These are phyloP conservation scores for Axinella damicornis DNA, from an alignment of 37 sponge, comb jelly and placozoan species.

Conservation along the genomic window DNA sequence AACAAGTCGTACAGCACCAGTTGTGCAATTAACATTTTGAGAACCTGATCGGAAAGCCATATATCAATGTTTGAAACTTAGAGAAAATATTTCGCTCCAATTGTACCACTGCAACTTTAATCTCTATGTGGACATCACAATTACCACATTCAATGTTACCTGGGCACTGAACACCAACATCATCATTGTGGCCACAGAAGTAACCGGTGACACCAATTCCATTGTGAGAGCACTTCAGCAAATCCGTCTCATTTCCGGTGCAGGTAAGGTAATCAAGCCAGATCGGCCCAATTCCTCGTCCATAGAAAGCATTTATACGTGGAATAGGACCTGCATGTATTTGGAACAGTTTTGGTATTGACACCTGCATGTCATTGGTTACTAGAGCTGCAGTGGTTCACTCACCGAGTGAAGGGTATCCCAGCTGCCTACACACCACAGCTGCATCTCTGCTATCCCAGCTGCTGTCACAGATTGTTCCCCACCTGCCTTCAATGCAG, in stretches of 20 bases:
- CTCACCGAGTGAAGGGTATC: background rate
- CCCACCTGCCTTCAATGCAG: too few relatives aligned
- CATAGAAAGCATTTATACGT: background rate
- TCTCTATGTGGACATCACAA: too few relatives aligned
- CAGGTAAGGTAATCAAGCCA: background rate
- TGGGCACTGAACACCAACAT: constrained; percentile 12
- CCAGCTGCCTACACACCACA: constrained; percentile 44
- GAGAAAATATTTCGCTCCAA: too few relatives aligned
- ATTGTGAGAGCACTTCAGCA: background rate
- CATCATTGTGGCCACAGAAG: background rate
- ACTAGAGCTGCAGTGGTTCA: too few relatives aligned
- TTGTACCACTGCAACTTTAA: too few relatives aligned
- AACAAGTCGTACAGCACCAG: too few relatives aligned
- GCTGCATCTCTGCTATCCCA: constrained; percentile 21
- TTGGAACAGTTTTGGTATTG: too few relatives aligned
- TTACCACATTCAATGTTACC: background rate
- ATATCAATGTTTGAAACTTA: too few relatives aligned
- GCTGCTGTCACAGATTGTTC: background rate
- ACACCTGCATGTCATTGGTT: too few relatives aligned
- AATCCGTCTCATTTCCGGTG: background rate
- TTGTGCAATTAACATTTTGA: too few relatives aligned
- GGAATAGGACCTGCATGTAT: background rate
- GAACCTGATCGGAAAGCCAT: too few relatives aligned
- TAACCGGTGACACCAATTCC: background rate
- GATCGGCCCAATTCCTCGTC: background rate